A percentile compares a stretch with the other conserved stretches of the same genome.
These are phyloP conservation scores for Grus americana DNA, from an alignment of 2,113 vertebrate genomes.

Conservation along the genomic window DNA sequence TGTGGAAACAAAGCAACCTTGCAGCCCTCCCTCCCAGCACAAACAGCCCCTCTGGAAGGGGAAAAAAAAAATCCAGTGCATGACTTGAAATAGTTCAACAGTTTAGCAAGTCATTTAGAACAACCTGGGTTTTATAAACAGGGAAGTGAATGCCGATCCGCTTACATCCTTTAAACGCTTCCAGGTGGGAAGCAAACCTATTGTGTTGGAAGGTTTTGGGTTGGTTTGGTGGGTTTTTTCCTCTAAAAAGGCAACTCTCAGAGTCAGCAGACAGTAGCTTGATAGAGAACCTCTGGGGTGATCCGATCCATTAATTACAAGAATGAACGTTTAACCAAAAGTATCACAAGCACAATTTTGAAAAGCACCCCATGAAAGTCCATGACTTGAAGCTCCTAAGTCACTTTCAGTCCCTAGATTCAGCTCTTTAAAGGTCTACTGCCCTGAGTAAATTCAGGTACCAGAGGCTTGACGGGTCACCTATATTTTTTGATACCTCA, in stretches of 20 bases:
- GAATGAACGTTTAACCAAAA: neutral
- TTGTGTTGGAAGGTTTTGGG: neutral
- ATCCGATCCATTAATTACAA: neutral
- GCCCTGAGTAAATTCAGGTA: neutral
- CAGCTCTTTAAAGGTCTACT: neutral
- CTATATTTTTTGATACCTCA: neutral
- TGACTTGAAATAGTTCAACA: neutral
- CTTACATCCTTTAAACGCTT: neutral
- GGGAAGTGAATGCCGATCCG: neutral
- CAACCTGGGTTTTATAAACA: neutral
- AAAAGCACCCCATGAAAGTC: neutral
- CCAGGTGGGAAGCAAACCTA: neutral
- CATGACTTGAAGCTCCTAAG: neutral
- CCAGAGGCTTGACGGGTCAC: neutral
- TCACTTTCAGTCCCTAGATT: neutral
- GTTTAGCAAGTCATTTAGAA: neutral
- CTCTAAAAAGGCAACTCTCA: neutral
- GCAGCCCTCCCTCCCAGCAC: neutral
- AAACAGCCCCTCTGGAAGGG: neutral
- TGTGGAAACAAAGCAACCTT: neutral
- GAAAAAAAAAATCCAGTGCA: fast-evolving
- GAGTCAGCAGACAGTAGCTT: neutral
- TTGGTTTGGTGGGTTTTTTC: fast-evolving
- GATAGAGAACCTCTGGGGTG: neutral
- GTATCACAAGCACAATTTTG: neutral